Percentiles rank a stretch among this genome's conserved stretches.
Evolutionary conservation across 1,140 invertebrate genomes (phyloP).

Genomic region (Harlomillsia oculata): DNA sequence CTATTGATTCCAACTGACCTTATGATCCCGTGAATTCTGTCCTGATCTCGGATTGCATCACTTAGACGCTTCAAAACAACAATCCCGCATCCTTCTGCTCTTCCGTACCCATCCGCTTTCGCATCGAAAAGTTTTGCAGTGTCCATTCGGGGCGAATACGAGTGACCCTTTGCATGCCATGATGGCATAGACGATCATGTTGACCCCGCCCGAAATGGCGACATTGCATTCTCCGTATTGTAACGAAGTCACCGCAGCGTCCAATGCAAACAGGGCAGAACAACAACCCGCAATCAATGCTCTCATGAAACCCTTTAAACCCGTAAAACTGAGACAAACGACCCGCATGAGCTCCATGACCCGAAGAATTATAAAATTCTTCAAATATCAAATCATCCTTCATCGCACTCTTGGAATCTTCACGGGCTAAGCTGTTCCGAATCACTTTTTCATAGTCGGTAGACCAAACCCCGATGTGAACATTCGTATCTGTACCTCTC

Average conservation of each 20-base stretch:
- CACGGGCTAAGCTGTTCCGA: background rate
- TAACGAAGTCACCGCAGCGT: background rate
- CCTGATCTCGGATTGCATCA: background rate
- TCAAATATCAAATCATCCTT: too few species aligned
- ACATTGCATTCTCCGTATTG: background rate
- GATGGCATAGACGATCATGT: background rate
- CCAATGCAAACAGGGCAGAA: background rate
- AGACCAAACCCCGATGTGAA: conserved; percentile 2
- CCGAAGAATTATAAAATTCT: too few species aligned
- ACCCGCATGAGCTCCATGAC: background rate
- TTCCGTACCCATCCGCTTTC: background rate
- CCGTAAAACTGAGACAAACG: background rate
- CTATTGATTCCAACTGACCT: background rate
- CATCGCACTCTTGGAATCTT: too few species aligned
- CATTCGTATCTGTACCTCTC: background rate
- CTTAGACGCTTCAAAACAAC: background rate
- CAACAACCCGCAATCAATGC: background rate
- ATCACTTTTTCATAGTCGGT: background rate
- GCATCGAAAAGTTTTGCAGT: conserved; percentile 1
- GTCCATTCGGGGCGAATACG: background rate
- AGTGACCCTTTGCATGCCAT: background rate
- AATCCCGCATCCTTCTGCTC: background rate
- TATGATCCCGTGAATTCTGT: background rate
- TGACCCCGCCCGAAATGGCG: background rate
- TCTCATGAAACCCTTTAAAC: background rate